Evolutionary conservation across 2,888 invertebrate species (phyloP), one percentile per base, ranked within the genome.

Genomic region (Lasioglossum zephyrum): DNA sequence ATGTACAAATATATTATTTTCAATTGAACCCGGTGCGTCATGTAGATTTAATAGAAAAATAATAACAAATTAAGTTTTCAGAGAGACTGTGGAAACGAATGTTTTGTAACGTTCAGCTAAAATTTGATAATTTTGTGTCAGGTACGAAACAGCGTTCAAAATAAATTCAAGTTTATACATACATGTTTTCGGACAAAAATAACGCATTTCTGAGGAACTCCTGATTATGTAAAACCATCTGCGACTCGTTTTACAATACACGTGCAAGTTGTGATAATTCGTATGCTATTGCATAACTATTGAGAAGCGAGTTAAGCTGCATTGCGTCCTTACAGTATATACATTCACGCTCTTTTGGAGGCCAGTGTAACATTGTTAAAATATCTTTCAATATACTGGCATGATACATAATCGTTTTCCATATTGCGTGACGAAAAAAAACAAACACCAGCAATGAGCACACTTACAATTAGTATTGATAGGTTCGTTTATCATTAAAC

Each of bases 211-310:
- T 53, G 26, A 73, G 49, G 49, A 89, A 82, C 22, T 16, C 66
- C 57, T 70, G 80, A 36, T 88, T 88, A 88, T 39, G 66, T 81
- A 88, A 87, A 78, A 84, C 74, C 66, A 16, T 44, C 39, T 66
- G 26, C 31, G 66, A 85, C 69, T 74, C 36, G 73, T 81, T 84
- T 84, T 53, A 84, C 77, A 81, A 80, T 81, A 4, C 3, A 72
- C 44, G 39, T 75, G 74, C 77, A 77, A 80, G 72, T 80, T 73
- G 57, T 79, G 73, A 77, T 73, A 66, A 66, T 78, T 80, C 73
- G 53, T 86, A 69, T 69, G 63, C 31, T 49, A 76, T 88, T 88
- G 74, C 44, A 36, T 70, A 84, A 88, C 57, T 26, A 36, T 72
- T 72, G 47, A 18, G 75, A 79, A 87, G 80, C 80, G 31, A 49